Evolutionary conservation across 2,888 invertebrate species (phyloP), one percentile per base, ranked within the genome.

Genomic region (Pristionchus maxplancki): DNA sequence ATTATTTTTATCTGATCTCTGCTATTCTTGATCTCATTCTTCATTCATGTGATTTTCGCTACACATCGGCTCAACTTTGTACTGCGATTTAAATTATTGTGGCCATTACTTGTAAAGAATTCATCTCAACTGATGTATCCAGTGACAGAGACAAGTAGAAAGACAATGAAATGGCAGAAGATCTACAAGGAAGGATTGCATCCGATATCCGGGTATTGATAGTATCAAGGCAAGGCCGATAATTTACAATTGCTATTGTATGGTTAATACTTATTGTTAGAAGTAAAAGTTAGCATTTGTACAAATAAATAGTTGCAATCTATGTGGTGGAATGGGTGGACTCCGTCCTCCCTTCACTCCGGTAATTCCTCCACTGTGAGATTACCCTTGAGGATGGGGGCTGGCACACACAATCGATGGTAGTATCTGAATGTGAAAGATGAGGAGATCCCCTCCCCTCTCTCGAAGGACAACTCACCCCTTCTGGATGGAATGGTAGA

Each of bases 351-450:
- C 24, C 31, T 67, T 67, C 67, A 78, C 4, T 82, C 31, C 11
- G 82, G 82, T 24, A 82, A 37, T 48, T 48, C 48, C 13, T 82
- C 82, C 20, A 82, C n/a, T 31, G 31, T 53, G 28, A 82, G 82
- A 50, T 31, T 82, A 24, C 82, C 82, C 17, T 82, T 82, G 48
- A 82, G 82, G 53, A 82, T 48, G 24, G 34, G 37, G 17, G 31
- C 50, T 53, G 82, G 82, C 1, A 82, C 53, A 53, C 28, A 34
- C 17, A 82, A 13, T 34, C 82, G 82, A 82, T 82, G 53, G 13
- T 82, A 15, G 44, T 82, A 82, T 31, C 34, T 34, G 31, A 20
- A 31, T 5, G 31, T 9, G 44, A 28, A 8, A 28, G 24, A 37
- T n/a, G n/a, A n/a, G 8, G 17, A 20, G 28, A 17, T 9, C 17